These are phyloP conservation scores for Sinosuthora webbiana DNA, from an alignment of 2,113 vertebrate genomes.

Conservation along the genomic window DNA sequence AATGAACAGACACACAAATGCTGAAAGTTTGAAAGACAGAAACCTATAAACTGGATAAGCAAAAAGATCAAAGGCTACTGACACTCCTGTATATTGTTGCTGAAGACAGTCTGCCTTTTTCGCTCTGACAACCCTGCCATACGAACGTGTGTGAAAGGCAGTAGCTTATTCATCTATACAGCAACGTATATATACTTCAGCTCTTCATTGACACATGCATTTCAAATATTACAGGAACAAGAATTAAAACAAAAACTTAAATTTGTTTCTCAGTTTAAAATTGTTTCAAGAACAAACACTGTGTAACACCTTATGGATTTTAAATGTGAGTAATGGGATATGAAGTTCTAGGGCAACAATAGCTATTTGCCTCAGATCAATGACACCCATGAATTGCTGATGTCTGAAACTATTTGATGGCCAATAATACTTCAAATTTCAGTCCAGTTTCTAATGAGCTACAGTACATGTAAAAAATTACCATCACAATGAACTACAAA, in stretches of 20 bases:
- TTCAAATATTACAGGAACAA: conserved; percentile 23
- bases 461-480: background rate
- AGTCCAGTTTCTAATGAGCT: background rate
- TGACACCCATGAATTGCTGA: background rate
- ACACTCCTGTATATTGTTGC: background rate
- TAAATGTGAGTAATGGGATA: background rate
- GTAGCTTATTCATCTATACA: background rate
- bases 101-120: conserved; percentile 26
- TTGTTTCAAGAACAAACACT: background rate
- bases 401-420: background rate
- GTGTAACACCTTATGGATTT: background rate
- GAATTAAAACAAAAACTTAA: background rate
- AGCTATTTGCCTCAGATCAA: background rate
- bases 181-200: background rate
- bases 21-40: conserved; percentile 26
- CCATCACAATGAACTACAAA: background rate
- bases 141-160: background rate
- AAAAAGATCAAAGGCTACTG: conserved; percentile 27
- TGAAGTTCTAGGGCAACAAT: background rate
- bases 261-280: background rate
- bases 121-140: background rate
- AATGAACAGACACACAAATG: conserved; percentile 39
- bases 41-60: background rate
- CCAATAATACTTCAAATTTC: background rate
- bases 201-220: background rate